phyloP scores from a whole-genome alignment of 2,113 vertebrate species.

The Orthonyx spaldingii region DNA sequence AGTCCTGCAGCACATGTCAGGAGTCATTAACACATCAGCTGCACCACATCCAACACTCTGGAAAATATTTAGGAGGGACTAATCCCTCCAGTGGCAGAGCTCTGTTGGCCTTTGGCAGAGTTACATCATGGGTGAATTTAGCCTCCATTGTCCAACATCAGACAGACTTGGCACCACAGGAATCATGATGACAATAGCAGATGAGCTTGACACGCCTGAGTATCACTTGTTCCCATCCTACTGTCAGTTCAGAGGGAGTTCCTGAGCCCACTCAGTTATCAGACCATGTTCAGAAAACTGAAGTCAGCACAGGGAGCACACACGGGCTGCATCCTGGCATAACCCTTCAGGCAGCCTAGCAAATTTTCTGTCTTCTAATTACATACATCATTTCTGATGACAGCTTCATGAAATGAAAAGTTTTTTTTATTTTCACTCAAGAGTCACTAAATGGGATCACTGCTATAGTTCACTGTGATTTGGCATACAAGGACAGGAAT shows the following conservation, averaged over 20 bases:
- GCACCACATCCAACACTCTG: background rate
- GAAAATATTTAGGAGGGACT: background rate
- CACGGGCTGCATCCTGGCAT: background rate
- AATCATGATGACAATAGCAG: background rate
- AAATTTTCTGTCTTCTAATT: background rate
- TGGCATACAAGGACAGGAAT: background rate
- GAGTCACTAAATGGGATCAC: background rate
- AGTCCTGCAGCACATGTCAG: background rate
- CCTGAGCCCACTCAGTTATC: background rate
- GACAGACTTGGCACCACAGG: background rate
- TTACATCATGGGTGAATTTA: background rate
- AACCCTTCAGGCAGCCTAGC: background rate
- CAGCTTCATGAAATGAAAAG: background rate
- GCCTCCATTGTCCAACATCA: background rate
- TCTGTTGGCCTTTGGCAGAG: background rate
- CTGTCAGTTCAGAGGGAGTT: background rate
- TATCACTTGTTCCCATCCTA: background rate
- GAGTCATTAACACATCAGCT: background rate
- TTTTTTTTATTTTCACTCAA: background rate
- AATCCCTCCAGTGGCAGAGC: background rate
- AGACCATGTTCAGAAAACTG: background rate
- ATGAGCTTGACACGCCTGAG: background rate
- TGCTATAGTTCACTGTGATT: background rate
- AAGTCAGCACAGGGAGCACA: background rate
- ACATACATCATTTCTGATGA: background rate